A percentile compares a stretch with the other conserved stretches of the same genome.
These are phyloP conservation scores for Anoplophora glabripennis DNA, from an alignment of 1,140 invertebrate species.

Conservation along the genomic window DNA sequence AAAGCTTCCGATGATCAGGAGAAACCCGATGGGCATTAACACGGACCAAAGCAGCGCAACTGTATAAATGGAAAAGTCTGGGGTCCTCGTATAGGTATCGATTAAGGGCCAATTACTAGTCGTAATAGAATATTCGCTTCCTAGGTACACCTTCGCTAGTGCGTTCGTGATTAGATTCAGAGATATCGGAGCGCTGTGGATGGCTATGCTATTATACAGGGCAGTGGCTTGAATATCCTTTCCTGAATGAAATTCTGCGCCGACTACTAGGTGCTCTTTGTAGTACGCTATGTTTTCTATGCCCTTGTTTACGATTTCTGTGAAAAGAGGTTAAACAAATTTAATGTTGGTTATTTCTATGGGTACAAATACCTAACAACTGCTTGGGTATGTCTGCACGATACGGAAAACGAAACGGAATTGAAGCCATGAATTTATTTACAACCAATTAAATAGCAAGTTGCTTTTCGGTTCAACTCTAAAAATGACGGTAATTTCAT, in stretches of 20 bases:
- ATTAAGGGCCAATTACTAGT: conserved; percentile 62
- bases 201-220: conserved; percentile 55
- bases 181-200: conserved; percentile 61
- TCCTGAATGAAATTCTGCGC: conserved; percentile 45
- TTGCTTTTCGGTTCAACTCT: no score
- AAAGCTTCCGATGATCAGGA: conserved; percentile 45
- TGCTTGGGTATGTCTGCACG: no score
- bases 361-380: no score
- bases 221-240: conserved; percentile 42
- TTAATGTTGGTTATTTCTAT: no score
- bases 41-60: conserved; percentile 38
- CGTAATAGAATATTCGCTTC: conserved; percentile 55
- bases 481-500: no score
- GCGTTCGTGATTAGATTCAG: conserved; percentile 59
- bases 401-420: no score
- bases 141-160: conserved; percentile 49
- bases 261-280: conserved; percentile 37
- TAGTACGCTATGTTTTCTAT: conserved; percentile 41
- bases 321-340: conserved; percentile 27
- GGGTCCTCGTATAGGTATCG: conserved; percentile 24
- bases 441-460: no score
- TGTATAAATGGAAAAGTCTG: no score
- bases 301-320: conserved; percentile 41
- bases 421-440: no score
- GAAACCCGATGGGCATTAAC: conserved; percentile 39